Evolutionary conservation across 2,888 invertebrate genomes (phyloP), one percentile per base, ranked within the genome.

Genomic region (Apocheima hispidaria): DNA sequence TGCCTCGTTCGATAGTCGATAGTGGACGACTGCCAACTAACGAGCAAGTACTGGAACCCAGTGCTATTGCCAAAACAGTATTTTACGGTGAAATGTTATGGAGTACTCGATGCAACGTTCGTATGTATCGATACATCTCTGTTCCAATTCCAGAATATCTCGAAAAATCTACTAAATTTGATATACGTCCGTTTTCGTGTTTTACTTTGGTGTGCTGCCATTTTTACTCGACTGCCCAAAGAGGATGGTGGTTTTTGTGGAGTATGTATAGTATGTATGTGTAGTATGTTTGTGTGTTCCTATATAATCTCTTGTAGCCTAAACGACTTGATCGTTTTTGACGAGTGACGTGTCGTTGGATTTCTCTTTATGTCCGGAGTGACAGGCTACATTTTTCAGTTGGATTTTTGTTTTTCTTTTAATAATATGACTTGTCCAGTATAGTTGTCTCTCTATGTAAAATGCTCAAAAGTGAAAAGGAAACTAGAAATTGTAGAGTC

Each of bases 11-110:
- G 75, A 79, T 79, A 77, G 77, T 79, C 74, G 81, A 78, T 81
- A 84, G 86, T 88, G 87, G 86, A 81, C 72, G 76, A 58, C 73
- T 84, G 87, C 83, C 88, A 86, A 80, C 69, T 66, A 64, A 75
- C 75, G 44, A 50, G 36, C 12, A 12, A 30, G 26, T 30, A 28
- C 51, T 51, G 40, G 51, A 44, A 12, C 26, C n/a, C 30, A 46
- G 50, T 52, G 12, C 28, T 16, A 23, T 78, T 75, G 72, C 75
- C 75, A 66, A 72, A 74, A 79, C 79, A 77, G 75, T 81, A 81
- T 82, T 79, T 79, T 75, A 76, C 72, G 75, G 70, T 75, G 75
- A 81, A 78, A 77, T 71, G 65, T 62, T 67, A 60, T 65, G 63
- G 55, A 23, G 52, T 56, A 58, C 59, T 58, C 53, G 38, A 60